These are phyloP conservation scores for Acanthosoma haemorrhoidale DNA, from an alignment of 2,888 invertebrate species.

Conservation along the genomic window DNA sequence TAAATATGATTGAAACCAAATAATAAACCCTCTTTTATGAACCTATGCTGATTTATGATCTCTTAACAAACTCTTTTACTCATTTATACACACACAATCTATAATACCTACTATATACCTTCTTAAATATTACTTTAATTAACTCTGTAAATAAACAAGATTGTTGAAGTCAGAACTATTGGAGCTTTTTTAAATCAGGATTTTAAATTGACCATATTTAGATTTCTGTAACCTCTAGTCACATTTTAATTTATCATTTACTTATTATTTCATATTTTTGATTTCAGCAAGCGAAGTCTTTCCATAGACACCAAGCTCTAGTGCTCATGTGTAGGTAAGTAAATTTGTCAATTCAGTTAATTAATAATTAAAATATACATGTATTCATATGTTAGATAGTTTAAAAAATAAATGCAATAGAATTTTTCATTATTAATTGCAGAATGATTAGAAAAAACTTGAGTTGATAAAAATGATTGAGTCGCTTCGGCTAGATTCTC, in stretches of 20 bases:
- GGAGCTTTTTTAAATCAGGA: too few relatives aligned
- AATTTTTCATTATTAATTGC: conserved; percentile 1
- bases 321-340: conserved; percentile 84
- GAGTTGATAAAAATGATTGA: conserved; percentile 32
- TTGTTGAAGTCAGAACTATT: too few relatives aligned
- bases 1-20: too few relatives aligned
- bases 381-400: conserved; percentile 39
- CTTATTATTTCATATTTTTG: conserved; percentile 44
- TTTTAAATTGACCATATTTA: too few relatives aligned
- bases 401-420: not conserved
- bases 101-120: too few relatives aligned
- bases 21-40: too few relatives aligned
- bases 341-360: not conserved
- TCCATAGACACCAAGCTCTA: conserved; percentile 82
- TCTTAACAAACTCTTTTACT: too few relatives aligned
- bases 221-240: too few relatives aligned
- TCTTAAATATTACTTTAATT: too few relatives aligned
- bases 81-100: too few relatives aligned
- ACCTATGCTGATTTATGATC: too few relatives aligned
- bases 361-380: not conserved
- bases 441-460: conserved; percentile 39
- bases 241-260: conserved; percentile 43
- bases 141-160: too few relatives aligned
- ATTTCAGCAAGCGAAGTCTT: conserved; percentile 75
- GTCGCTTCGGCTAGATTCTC: conserved; percentile 38